Percentiles rank a stretch among this genome's conserved stretches.
These are phyloP conservation scores for Sylvicola cinctus DNA, from an alignment of 2,888 invertebrate species.

Conservation along the genomic window DNA sequence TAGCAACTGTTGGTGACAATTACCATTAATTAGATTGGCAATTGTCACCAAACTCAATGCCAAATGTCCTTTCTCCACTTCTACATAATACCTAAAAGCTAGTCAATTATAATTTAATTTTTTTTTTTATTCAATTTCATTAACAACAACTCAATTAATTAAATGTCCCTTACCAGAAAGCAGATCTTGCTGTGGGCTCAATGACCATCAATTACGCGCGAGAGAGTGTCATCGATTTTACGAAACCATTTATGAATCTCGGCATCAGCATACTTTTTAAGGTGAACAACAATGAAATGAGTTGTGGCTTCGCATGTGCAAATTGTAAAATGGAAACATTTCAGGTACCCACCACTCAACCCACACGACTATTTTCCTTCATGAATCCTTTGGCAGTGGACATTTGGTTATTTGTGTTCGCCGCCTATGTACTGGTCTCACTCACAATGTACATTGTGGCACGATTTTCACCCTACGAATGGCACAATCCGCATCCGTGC, in stretches of 20 bases:
- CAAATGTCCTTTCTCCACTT: too few species aligned
- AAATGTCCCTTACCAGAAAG: too few species aligned
- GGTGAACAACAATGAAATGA: conserved; percentile 30
- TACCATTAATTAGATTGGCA: too few species aligned
- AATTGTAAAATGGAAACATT: conserved; percentile 6
- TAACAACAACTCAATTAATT: too few species aligned
- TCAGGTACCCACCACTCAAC: conserved; percentile 48
- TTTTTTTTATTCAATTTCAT: too few species aligned
- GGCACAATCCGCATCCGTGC: conserved; percentile 53
- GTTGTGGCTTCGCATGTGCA: neutral
- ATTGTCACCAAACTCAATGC: too few species aligned
- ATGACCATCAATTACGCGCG: conserved; percentile 80
- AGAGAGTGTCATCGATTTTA: conserved; percentile 78
- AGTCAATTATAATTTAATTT: too few species aligned
- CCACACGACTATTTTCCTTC: conserved; percentile 58
- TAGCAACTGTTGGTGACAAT: too few species aligned
- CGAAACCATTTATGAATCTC: conserved; percentile 80
- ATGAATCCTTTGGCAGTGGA: conserved; percentile 71
- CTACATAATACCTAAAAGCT: too few species aligned
- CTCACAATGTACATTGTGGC: conserved; percentile 61
- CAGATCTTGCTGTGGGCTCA: conserved; percentile 72
- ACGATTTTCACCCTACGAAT: conserved; percentile 61
- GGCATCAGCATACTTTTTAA: conserved; percentile 77
- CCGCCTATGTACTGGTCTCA: conserved; percentile 60
- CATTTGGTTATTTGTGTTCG: conserved; percentile 68